Evolutionary conservation across 2,797 vertebrate species (phyloP).

Genomic region (Liparis tanakae): DNA sequence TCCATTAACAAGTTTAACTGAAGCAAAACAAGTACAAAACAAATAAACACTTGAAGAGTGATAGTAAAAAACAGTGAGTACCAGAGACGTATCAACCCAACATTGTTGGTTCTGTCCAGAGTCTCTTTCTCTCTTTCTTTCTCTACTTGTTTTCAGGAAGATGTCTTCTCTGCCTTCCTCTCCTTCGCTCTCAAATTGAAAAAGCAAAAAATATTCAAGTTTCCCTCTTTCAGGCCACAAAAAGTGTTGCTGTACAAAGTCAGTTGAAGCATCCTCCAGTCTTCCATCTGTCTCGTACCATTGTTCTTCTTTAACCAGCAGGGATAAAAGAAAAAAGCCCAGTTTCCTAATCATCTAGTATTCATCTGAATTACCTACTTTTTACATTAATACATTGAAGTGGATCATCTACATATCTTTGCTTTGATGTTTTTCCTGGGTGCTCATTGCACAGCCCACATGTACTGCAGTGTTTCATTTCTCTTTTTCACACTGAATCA

Average conservation of each 20-base stretch:
- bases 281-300: constrained; percentile 43
- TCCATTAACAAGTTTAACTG: constrained; percentile 73
- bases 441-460: constrained; percentile 46
- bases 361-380: constrained; percentile 62
- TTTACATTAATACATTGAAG: constrained; percentile 63
- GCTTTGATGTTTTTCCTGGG: constrained; percentile 54
- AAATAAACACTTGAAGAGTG: constrained; percentile 58
- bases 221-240: constrained; percentile 59
- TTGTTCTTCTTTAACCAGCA: constrained; percentile 46
- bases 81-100: constrained; percentile 71
- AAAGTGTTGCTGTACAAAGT: constrained; percentile 68
- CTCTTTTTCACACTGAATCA: constrained; percentile 47
- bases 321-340: constrained; percentile 39
- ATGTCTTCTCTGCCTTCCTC: constrained; percentile 39
- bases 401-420: constrained; percentile 57
- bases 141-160: constrained; percentile 46
- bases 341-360: constrained; percentile 63
- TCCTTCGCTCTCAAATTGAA: constrained; percentile 51
- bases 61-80: constrained; percentile 65
- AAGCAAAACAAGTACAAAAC: constrained; percentile 74
- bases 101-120: constrained; percentile 73
- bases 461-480: constrained; percentile 28
- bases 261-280: constrained; percentile 67
- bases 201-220: constrained; percentile 58
- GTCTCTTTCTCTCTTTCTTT: constrained; percentile 71